Conservation (phyloP, 2,888 invertebrate species). For the Campoletis raptor region DNA sequence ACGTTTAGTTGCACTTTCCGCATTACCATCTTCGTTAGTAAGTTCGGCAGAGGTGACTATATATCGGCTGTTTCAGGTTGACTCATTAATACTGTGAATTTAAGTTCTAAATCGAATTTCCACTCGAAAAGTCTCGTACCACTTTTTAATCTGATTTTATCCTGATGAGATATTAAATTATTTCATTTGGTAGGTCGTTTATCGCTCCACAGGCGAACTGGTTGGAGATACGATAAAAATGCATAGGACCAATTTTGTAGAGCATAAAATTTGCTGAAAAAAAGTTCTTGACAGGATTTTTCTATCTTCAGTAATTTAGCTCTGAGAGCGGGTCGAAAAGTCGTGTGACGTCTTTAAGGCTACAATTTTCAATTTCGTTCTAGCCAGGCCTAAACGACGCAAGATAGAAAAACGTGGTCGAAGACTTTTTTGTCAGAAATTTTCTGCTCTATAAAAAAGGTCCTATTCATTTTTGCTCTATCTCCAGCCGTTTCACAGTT, state of each 20-base stretch:
- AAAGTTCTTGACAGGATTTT: neutral
- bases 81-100: neutral
- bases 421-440: neutral
- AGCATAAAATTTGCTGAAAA: neutral
- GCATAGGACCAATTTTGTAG: neutral
- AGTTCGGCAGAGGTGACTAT: neutral
- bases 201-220: neutral
- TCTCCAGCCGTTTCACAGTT: neutral
- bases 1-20: slow-evolving; percentile 46
- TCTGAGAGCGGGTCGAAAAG: neutral
- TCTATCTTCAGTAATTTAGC: neutral
- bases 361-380: neutral
- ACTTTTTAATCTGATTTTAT: neutral
- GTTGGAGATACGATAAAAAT: neutral
- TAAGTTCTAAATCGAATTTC: neutral
- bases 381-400: neutral
- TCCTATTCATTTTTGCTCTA: neutral
- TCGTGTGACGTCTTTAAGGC: neutral
- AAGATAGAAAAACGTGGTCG: neutral
- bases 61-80: neutral
- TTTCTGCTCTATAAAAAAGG: neutral
- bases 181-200: neutral
- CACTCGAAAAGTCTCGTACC: neutral
- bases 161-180: neutral
- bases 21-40: slow-evolving; percentile 63